Base-by-base conservation (phyloP, 1,140 invertebrate genomes). In the Dreissena rostriformis region DNA sequence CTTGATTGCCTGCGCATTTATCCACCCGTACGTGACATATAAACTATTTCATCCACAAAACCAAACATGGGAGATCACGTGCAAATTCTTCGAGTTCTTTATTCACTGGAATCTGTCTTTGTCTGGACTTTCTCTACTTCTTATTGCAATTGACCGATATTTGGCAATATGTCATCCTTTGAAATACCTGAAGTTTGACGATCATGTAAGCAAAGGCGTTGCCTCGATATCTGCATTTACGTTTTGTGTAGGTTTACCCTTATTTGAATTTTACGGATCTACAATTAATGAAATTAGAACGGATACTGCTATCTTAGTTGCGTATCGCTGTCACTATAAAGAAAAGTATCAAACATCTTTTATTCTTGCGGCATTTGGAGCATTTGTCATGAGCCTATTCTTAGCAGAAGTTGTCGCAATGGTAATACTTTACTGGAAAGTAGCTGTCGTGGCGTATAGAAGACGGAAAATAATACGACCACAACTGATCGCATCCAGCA, bases 241-340 rank as follows among this genome's bases (percentile, higher is more conserved):
- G 6, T 26, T 74, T 4, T 12, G 73, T 0, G 24, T 2, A 4
- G 83, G 85, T 51, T 19, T 83, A 1, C 85, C 85, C 1, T 14
- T 86, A 11, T 66, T 86, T 8, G 79, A 86, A 67, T 86, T 86
- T 61, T 86, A 86, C 28, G 85, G 85, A 28, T 55, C 76, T 22
- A 26, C 29, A 17, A 66, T 67, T n/a, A 65, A n/a, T 22, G 65
- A 68, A 15, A 19, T 82, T 12, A 10, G 11, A 6, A 22, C 5
- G 6, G 1, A 12, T n/a, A 52, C 72, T 29, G 67, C 24, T 1
- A 76, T 12, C 0, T 52, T 77, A 17, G 24, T 65, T 14, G 39
- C 63, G n/a, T 77, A 51, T 61, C 57, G 51, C 14, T 86, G 84
- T 66, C 73, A 86, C 55, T 82, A 55, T 63, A 24, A 74, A 26